Conservation (phyloP, 2,888 invertebrate species). For the Prenolepis imparis region DNA sequence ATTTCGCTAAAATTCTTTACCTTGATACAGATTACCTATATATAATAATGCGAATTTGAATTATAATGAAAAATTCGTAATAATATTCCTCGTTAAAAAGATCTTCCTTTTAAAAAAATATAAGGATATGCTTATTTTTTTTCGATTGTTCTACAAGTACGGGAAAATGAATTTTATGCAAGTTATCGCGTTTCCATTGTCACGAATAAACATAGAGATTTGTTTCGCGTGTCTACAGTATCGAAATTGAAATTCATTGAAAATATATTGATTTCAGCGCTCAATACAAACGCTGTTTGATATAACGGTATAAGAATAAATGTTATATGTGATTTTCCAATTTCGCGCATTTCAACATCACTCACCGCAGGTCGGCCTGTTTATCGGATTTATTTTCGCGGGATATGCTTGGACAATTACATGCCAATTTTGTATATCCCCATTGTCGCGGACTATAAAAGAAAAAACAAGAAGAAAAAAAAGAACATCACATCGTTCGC, state of each 20-base stretch:
- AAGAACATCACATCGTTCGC: slow-evolving; percentile 55
- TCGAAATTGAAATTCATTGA: slow-evolving; percentile 38
- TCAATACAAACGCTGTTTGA: slow-evolving; percentile 27
- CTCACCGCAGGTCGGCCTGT: neutral
- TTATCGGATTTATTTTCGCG: slow-evolving; percentile 23
- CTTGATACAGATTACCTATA: no score
- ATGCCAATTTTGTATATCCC: slow-evolving; percentile 64
- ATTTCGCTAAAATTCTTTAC: no score
- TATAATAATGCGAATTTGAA: no score
- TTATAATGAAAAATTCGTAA: neutral
- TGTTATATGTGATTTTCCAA: slow-evolving; percentile 6
- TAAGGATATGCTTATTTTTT: neutral
- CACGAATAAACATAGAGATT: slow-evolving; percentile 26
- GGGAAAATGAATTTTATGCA: neutral
- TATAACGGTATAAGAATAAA: slow-evolving; percentile 5
- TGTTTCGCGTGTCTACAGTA: slow-evolving; percentile 19
- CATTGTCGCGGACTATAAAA: slow-evolving; percentile 27
- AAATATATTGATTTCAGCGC: slow-evolving; percentile 6
- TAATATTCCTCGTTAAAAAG: neutral
- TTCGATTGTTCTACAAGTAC: neutral
- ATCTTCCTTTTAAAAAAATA: neutral
- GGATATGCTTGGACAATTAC: slow-evolving; percentile 50
- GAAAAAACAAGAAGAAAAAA: neutral
- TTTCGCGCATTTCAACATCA: slow-evolving; percentile 8
- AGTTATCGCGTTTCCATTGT: neutral